Percentiles rank a stretch among this genome's conserved stretches.
These are phyloP conservation scores for Phoenicopterus ruber DNA, from an alignment of 2,113 vertebrate genomes.

Conservation along the genomic window DNA sequence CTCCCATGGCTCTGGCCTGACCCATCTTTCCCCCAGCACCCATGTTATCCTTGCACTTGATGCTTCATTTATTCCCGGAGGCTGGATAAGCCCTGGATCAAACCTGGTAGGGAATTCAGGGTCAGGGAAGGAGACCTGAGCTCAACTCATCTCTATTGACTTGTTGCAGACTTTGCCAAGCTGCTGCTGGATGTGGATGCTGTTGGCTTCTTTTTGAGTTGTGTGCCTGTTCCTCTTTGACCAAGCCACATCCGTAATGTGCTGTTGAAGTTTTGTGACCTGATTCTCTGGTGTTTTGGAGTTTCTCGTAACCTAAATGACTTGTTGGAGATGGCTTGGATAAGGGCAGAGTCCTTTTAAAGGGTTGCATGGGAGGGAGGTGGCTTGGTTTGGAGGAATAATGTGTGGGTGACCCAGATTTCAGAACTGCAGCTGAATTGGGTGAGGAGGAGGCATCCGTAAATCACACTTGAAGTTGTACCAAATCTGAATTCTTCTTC, in stretches of 20 bases:
- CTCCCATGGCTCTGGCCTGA: neutral
- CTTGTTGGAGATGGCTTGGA: neutral
- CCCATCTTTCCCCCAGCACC: neutral
- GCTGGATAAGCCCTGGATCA: neutral
- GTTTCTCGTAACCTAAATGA: neutral
- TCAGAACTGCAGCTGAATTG: neutral
- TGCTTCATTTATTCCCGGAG: neutral
- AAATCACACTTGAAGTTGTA: neutral
- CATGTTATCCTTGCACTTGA: neutral
- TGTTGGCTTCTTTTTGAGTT: neutral
- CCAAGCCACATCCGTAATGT: neutral
- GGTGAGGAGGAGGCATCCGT: neutral
- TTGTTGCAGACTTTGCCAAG: neutral
- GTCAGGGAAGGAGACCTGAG: neutral
- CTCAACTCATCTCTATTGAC: neutral
- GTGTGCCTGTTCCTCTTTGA: neutral
- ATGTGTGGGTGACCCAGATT: slow-evolving; percentile 42
- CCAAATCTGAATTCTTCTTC: neutral
- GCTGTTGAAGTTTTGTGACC: neutral
- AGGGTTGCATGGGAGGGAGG: neutral
- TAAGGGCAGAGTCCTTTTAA: neutral
- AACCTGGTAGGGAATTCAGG: neutral
- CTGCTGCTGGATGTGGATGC: neutral
- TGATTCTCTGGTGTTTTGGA: neutral
- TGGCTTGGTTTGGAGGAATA: neutral